Percentiles rank a stretch among this genome's conserved stretches.
Conservation (phyloP, 1,140 invertebrate species). For the Carposina sasakii region DNA sequence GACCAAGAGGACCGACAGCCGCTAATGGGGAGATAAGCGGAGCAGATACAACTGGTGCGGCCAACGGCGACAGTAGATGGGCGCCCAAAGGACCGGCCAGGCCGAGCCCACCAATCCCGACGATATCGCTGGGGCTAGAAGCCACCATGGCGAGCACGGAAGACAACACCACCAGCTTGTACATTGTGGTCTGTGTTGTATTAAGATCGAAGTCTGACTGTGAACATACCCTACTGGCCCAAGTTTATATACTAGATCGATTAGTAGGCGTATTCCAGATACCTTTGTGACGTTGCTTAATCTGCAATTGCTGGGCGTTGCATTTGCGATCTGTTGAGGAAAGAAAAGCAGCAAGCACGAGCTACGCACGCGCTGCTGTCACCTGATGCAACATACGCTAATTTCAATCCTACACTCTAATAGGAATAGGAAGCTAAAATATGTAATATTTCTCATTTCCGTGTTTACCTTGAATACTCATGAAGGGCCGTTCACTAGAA, state of each 20-base stretch:
- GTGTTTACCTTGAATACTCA: slow-evolving; percentile 47
- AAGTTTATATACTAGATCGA: slow-evolving; percentile 48
- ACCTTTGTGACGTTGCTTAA: slow-evolving; percentile 51
- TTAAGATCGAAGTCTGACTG: slow-evolving; percentile 44
- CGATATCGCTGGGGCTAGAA: slow-evolving; percentile 29
- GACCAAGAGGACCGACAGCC: slow-evolving; percentile 18
- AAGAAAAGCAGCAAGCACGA: slow-evolving; percentile 35
- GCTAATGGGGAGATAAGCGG: slow-evolving; percentile 15
- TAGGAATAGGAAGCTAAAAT: slow-evolving; percentile 6
- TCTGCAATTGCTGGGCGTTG: slow-evolving; percentile 53
- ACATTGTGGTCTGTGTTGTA: slow-evolving; percentile 71
- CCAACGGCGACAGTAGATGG: slow-evolving; percentile 18
- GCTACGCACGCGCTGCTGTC: slow-evolving; percentile 22
- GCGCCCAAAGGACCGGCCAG: slow-evolving; percentile 4
- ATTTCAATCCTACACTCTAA: slow-evolving; percentile 20
- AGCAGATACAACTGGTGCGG: slow-evolving; percentile 19
- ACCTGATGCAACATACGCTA: slow-evolving; percentile 6
- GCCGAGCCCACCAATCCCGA: slow-evolving; percentile 21
- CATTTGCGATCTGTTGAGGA: slow-evolving; percentile 37
- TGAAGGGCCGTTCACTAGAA: slow-evolving; percentile 52
- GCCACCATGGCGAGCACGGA: slow-evolving; percentile 61
- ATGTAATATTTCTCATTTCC: slow-evolving; percentile 22
- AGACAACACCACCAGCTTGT: slow-evolving; percentile 76
- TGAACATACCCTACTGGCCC: slow-evolving; percentile 24
- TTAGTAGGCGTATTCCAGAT: slow-evolving; percentile 43